These are phyloP conservation scores for Trogon surrucura DNA, from an alignment of 2,113 vertebrate species.

Conservation along the genomic window DNA sequence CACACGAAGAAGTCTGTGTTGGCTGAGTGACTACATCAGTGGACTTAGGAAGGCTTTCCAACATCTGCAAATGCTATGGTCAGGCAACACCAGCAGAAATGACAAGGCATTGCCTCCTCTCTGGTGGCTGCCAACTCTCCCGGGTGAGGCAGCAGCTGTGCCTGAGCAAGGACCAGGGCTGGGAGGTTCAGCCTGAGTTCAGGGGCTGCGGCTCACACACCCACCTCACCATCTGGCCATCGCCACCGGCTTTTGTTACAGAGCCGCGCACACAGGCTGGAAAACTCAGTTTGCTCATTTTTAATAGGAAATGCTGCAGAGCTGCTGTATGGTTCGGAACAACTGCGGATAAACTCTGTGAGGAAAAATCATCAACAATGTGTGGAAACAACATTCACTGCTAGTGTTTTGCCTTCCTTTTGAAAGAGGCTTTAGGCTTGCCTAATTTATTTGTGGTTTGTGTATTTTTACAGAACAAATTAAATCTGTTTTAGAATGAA, in stretches of 20 bases:
- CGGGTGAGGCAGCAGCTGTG: neutral
- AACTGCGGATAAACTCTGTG: neutral
- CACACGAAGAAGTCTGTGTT: neutral
- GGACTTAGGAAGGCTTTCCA: neutral
- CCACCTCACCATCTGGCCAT: constrained; percentile 24
- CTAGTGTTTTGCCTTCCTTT: neutral
- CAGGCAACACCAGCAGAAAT: neutral
- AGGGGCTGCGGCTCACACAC: neutral
- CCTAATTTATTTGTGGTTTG: neutral
- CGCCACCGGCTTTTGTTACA: neutral
- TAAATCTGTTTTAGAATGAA: neutral
- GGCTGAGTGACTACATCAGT: neutral
- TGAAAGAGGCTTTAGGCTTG: neutral
- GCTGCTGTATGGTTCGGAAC: neutral
- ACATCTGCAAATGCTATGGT: neutral
- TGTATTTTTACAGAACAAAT: neutral
- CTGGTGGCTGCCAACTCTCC: neutral
- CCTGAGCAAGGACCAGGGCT: neutral
- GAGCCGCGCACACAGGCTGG: neutral
- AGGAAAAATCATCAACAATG: neutral
- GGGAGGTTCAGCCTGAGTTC: constrained; percentile 53
- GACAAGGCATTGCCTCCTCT: neutral
- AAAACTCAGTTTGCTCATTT: neutral
- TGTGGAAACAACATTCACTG: neutral
- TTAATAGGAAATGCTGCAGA: neutral